Evolutionary conservation across 2,888 invertebrate species (phyloP).

Genomic region (Dorcus hopei): DNA sequence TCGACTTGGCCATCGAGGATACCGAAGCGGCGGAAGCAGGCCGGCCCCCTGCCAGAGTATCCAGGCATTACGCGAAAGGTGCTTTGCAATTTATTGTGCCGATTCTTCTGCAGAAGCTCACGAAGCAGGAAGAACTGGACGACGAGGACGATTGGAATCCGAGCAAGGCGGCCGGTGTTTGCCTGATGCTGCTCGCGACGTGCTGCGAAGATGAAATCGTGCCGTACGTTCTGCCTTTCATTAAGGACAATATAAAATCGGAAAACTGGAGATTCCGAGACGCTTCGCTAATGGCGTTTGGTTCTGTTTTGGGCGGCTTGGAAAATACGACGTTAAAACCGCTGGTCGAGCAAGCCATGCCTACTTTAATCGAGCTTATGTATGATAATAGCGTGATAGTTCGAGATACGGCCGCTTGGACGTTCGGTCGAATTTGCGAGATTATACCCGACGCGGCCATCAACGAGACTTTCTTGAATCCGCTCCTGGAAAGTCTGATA

Average conservation of each 20-base stretch:
- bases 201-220: slow-evolving; percentile 98
- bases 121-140: slow-evolving; percentile 95
- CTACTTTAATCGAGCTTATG: slow-evolving; percentile 91
- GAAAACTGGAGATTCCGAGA: slow-evolving; percentile 84
- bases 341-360: slow-evolving; percentile 95
- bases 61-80: slow-evolving; percentile 96
- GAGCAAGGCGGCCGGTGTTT: slow-evolving; percentile 98
- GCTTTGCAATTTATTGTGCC: slow-evolving; percentile 94
- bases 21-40: slow-evolving; percentile 91
- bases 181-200: slow-evolving; percentile 93
- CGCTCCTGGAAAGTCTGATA: slow-evolving; percentile 75
- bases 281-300: slow-evolving; percentile 98
- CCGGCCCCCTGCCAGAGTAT: slow-evolving; percentile 89
- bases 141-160: slow-evolving; percentile 99
- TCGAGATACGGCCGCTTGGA: slow-evolving; percentile 97
- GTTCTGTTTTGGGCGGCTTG: slow-evolving; percentile 78
- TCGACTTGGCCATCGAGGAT: slow-evolving; percentile 90
- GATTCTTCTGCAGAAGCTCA: slow-evolving; percentile 87
- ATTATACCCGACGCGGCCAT: slow-evolving; percentile 94
- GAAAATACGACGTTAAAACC: slow-evolving; percentile 84
- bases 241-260: slow-evolving; percentile 89
- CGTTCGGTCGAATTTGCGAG: slow-evolving; percentile 96
- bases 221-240: slow-evolving; percentile 93
- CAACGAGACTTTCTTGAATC: slow-evolving; percentile 78
- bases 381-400: slow-evolving; percentile 92